Evolutionary conservation across 2,888 invertebrate species (phyloP).

Genomic region (Cylindroiulus punctatus): DNA sequence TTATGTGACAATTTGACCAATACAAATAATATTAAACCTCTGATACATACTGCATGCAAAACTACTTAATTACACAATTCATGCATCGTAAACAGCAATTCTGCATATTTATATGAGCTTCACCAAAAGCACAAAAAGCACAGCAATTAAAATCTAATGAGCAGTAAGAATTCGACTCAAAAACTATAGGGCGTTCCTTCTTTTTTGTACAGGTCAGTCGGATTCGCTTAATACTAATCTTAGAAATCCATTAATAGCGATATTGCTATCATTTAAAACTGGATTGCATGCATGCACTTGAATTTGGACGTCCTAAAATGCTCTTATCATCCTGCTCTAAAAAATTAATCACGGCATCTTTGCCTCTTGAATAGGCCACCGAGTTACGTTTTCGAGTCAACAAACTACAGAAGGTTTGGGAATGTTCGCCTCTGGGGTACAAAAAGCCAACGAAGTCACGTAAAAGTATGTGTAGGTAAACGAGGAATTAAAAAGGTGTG

Average conservation of each 20-base stretch:
- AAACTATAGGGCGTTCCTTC: not conserved
- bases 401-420: not conserved
- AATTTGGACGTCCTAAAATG: not conserved
- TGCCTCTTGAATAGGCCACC: not conserved
- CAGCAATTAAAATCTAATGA: not conserved
- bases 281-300: constrained; percentile 43
- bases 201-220: not conserved
- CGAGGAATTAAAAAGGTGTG: constrained; percentile 14
- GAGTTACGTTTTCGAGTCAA: constrained; percentile 40
- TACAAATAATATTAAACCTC: no score
- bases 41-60: no score
- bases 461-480: constrained; percentile 4
- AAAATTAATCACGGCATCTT: constrained; percentile 10
- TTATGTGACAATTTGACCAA: no score
- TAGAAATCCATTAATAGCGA: constrained; percentile 3
- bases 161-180: not conserved
- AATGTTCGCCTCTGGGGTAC: not conserved
- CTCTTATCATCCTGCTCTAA: not conserved
- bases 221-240: not conserved
- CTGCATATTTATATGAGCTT: not conserved
- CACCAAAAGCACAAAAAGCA: not conserved
- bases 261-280: constrained; percentile 34
- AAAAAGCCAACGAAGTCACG: constrained; percentile 6
- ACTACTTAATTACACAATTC: no score
- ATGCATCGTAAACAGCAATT: no score